Base-by-base conservation (phyloP, 2,888 invertebrate species). In the Baccha elongata region DNA sequence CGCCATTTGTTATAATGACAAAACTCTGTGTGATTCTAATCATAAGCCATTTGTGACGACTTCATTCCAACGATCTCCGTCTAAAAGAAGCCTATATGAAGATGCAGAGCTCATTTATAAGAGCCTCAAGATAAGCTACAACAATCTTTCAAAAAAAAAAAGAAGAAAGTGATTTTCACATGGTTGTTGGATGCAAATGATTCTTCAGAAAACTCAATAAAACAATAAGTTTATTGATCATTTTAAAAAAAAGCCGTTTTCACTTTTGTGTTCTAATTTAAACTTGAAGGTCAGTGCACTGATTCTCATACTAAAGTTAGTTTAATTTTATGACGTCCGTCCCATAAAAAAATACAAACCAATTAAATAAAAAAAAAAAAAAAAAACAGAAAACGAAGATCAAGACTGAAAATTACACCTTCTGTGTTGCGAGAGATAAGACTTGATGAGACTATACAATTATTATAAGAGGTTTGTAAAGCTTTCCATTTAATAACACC, bases 201-300 rank as follows among this genome's bases (percentile, higher is more conserved):
- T 83, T 83, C 78, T 78, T 65, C 40, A 58, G 68, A 72, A 73
- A 50, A 72, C 46, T 50, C 67, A 62, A 72, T 76, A 83, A 73
- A 60, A 26, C 42, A 68, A 78, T 72, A 53, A 65, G 78, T 52
- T 69, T 68, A 78, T 84, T 84, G 55, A 13, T 52, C 52, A 65
- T 50, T 50, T 10, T 29, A 0, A 13, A 35, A 35, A 32, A 42
- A 23, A 10, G 40, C 15, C 32, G 58, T 79, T 84, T 84, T 79
- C 84, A 79, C 79, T 79, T 84, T 84, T 53, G 69, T 79, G 76
- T 79, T 84, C 84, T 74, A 74, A 74, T 79, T 84, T 74, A 32
- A 29, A 58, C 13, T 21, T 37, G 42, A 73, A 65, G 83, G 68
- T 83, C 83, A 73, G 44, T 73, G 83, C 42, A 72, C 83, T 8